Conservation (phyloP, 2,797 vertebrate genomes). For the Mycteria americana region DNA sequence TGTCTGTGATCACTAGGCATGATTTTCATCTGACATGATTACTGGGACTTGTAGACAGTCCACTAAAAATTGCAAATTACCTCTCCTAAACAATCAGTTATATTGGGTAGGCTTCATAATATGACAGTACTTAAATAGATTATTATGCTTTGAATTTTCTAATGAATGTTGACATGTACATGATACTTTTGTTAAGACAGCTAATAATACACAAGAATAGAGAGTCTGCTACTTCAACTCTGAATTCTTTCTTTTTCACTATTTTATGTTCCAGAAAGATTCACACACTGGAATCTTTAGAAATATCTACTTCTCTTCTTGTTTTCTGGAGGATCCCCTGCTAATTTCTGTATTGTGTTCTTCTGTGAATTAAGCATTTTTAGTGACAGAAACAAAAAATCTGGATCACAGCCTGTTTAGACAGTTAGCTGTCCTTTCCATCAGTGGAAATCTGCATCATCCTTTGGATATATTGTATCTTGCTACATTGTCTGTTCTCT, state of each 20-base stretch:
- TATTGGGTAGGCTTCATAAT: neutral
- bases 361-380: neutral
- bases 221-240: neutral
- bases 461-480: neutral
- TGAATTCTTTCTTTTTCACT: neutral
- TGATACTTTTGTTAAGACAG: constrained; percentile 10
- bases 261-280: neutral
- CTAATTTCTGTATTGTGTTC: neutral
- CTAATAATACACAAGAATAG: constrained; percentile 41
- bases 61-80: neutral
- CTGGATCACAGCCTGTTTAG: neutral
- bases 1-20: neutral
- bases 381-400: neutral
- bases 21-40: constrained; percentile 7
- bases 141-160: constrained; percentile 8
- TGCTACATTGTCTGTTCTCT: neutral
- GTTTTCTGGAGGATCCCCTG: neutral
- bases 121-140: constrained; percentile 8
- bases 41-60: neutral
- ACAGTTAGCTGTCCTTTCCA: neutral
- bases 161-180: constrained; percentile 29
- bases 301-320: neutral
- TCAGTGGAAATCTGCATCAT: neutral
- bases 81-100: neutral
- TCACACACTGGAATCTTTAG: neutral